phyloP scores from a whole-genome alignment of 2,888 invertebrate genomes.

The Strigamia maritima region DNA sequence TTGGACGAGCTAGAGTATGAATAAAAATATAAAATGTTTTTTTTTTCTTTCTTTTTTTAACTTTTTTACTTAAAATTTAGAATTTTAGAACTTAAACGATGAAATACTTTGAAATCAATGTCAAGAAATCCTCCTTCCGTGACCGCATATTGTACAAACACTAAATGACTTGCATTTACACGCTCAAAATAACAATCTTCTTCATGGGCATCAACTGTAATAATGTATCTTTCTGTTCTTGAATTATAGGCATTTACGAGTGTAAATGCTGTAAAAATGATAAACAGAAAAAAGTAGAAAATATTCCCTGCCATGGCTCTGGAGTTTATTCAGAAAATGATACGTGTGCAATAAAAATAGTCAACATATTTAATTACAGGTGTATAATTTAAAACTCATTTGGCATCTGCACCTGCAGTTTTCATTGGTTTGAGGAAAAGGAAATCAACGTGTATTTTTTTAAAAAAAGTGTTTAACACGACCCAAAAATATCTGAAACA shows the following conservation, averaged over 20 bases:
- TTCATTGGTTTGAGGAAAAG: no score
- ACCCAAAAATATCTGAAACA: no score
- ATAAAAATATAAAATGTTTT: background rate
- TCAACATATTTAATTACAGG: no score
- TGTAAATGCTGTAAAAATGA: no score
- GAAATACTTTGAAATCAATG: slow-evolving; percentile 74
- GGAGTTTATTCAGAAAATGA: no score
- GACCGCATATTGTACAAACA: slow-evolving; percentile 97
- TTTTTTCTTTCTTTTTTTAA: background rate
- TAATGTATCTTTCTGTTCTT: slow-evolving; percentile 50
- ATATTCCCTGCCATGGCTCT: no score
- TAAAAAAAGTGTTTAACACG: no score
- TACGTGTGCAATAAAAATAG: no score
- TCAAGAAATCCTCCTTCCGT: slow-evolving; percentile 98
- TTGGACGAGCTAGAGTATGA: slow-evolving; percentile 35
- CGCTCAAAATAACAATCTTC: slow-evolving; percentile 99
- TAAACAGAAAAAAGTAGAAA: no score
- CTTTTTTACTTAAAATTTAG: background rate
- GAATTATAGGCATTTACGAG: no score
- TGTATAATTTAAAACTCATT: no score
- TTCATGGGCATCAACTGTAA: slow-evolving; percentile 88
- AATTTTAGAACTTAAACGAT: background rate
- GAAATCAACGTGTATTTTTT: no score
- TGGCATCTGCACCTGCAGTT: background rate
- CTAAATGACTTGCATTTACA: slow-evolving; percentile 89